phyloP scores from a whole-genome alignment of 2,797 vertebrate genomes.

The Craterocephalus amniculus region DNA sequence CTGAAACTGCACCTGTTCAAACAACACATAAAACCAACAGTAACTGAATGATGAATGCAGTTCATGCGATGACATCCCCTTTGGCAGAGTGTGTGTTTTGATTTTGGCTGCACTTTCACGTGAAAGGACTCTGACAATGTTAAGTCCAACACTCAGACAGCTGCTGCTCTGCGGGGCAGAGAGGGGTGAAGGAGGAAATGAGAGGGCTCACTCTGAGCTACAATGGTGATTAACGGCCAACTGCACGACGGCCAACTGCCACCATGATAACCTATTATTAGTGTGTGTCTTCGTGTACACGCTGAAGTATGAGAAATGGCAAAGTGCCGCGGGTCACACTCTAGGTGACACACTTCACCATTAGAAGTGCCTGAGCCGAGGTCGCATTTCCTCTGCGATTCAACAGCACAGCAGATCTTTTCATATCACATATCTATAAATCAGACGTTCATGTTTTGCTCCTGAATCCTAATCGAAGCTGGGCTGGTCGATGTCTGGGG shows the following conservation, averaged over 20 bases:
- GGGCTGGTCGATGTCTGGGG: conserved; percentile 74
- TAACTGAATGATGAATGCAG: too few relatives aligned
- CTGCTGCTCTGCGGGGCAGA: too few relatives aligned
- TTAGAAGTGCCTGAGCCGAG: neutral
- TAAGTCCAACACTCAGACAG: too few relatives aligned
- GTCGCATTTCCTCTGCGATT: neutral
- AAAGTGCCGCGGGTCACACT: conserved; percentile 18
- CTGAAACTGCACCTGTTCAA: too few relatives aligned
- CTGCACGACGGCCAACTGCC: conserved; percentile 33
- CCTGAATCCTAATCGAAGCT: conserved; percentile 61
- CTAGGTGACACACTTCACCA: conserved; percentile 7
- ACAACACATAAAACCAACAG: too few relatives aligned
- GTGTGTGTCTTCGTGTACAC: conserved; percentile 19
- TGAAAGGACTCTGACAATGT: too few relatives aligned
- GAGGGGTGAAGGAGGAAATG: too few relatives aligned
- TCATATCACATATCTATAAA: too few relatives aligned
- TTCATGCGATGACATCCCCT: too few relatives aligned
- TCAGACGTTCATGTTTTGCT: too few relatives aligned
- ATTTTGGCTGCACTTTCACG: too few relatives aligned
- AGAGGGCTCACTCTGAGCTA: conserved; percentile 17
- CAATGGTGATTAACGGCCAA: conserved; percentile 38
- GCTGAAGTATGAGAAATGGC: conserved; percentile 60
- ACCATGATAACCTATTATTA: conserved; percentile 67
- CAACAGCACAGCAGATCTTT: neutral
- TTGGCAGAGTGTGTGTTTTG: too few relatives aligned